Percentiles rank a stretch among this genome's conserved stretches.
Evolutionary conservation across 2,113 vertebrate species (phyloP).

Genomic region (Anhinga anhinga): DNA sequence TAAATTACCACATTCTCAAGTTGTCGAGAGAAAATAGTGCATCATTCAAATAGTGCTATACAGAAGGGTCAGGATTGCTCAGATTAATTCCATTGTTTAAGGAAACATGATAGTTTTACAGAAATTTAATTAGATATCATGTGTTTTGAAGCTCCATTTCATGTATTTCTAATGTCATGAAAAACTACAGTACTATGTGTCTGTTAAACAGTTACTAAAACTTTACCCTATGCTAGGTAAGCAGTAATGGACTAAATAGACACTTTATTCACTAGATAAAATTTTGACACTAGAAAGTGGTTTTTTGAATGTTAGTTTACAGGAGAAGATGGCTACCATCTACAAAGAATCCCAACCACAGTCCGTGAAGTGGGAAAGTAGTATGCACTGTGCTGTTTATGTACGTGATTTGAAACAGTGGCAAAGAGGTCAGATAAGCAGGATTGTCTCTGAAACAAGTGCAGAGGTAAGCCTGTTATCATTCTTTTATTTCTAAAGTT

Average conservation of each 20-base stretch:
- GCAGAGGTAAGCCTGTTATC: constrained; percentile 76
- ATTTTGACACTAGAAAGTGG: not conserved
- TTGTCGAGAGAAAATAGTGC: not conserved
- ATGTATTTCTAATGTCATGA: not conserved
- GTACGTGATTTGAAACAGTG: constrained; percentile 76
- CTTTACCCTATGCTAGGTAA: not conserved
- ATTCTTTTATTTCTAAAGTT: not conserved
- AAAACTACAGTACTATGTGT: not conserved
- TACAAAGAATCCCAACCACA: constrained; percentile 72
- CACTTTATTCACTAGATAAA: not conserved
- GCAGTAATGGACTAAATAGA: not conserved
- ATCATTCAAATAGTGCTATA: not conserved
- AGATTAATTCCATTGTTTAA: not conserved
- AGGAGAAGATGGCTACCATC: constrained; percentile 75
- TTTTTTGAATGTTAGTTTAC: constrained; percentile 74
- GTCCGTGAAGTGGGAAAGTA: constrained; percentile 75
- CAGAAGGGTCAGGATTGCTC: not conserved
- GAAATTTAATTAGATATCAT: not conserved
- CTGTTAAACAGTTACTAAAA: not conserved
- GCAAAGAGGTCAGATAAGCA: constrained; percentile 83
- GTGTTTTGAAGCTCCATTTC: not conserved
- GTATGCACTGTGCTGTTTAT: constrained; percentile 84
- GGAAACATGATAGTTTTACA: not conserved
- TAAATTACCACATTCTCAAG: not conserved
- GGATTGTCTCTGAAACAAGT: constrained; percentile 65